A percentile compares a stretch with the other conserved stretches of the same genome.
These are phyloP conservation scores for Psephotus haematonotus DNA, from an alignment of 2,113 vertebrate genomes.

Conservation along the genomic window DNA sequence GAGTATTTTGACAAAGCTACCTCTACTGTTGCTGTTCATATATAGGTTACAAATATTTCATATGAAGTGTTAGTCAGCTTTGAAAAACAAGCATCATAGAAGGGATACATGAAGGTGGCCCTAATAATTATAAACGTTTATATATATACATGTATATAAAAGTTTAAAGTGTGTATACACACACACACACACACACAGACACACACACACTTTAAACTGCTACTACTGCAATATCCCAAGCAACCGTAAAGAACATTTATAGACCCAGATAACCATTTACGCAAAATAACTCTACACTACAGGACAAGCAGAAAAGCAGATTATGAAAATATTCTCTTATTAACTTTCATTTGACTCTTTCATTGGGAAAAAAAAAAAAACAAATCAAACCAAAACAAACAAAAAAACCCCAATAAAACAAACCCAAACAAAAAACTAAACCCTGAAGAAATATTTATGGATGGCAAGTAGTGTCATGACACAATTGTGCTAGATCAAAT, in stretches of 20 bases:
- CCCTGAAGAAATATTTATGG: background rate
- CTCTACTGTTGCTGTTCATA: background rate
- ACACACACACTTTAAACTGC: background rate
- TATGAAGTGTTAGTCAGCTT: background rate
- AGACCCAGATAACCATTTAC: background rate
- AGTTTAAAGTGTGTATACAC: background rate
- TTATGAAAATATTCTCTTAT: background rate
- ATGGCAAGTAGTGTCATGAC: background rate
- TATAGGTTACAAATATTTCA: background rate
- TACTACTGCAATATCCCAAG: background rate
- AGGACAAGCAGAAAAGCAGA: background rate
- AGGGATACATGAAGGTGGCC: background rate
- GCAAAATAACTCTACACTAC: background rate
- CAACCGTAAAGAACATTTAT: background rate
- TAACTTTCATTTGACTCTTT: constrained; percentile 8
- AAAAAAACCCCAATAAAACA: too few species aligned
- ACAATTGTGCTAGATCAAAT: constrained; percentile 10
- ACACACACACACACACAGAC: too few species aligned
- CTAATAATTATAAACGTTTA: background rate
- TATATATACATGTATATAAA: background rate
- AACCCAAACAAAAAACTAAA: background rate
- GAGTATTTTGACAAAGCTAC: background rate
- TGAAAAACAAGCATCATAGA: background rate
- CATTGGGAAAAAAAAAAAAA: background rate
- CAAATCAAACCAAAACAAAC: too few species aligned